Conservation (phyloP, 2,113 vertebrate species). For the Leptobrachium ailaonicum region DNA sequence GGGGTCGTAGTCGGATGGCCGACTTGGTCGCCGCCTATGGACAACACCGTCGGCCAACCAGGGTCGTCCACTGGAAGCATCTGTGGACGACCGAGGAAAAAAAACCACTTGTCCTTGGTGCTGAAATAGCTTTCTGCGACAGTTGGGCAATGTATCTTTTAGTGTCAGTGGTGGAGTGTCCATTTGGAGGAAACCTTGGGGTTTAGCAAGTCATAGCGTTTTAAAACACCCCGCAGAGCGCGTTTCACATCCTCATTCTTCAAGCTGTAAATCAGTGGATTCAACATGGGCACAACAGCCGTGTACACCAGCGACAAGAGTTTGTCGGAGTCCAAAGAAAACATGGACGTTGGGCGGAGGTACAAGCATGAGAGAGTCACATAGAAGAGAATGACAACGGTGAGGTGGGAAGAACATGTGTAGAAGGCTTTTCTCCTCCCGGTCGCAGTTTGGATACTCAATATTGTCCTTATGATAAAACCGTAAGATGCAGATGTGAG, state of each 20-base stretch:
- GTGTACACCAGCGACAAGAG: conserved; percentile 17
- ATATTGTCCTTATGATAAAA: not conserved
- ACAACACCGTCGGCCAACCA: no score
- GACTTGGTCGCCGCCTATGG: no score
- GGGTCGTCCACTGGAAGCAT: no score
- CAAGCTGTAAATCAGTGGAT: conserved; percentile 52
- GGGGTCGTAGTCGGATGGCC: no score
- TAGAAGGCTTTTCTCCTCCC: conserved; percentile 33
- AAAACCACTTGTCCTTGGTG: no score
- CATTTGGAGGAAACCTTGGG: no score
- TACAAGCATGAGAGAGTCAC: not conserved
- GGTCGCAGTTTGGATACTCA: conserved; percentile 11
- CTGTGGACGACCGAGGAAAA: no score
- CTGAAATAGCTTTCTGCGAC: no score
- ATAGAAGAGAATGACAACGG: conserved; percentile 31
- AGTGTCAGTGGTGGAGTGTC: no score
- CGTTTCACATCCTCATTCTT: conserved; percentile 49
- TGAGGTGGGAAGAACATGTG: conserved; percentile 30
- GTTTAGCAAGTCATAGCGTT: not conserved
- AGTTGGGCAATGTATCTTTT: no score
- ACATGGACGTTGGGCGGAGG: not conserved
- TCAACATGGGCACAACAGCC: conserved; percentile 21
- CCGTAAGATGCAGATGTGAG: conserved; percentile 17
- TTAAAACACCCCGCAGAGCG: not conserved
- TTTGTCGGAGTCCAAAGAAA: conserved; percentile 11